Evolutionary conservation across 1,140 invertebrate species (phyloP), one percentile per base, ranked within the genome.

Genomic region (Proales similis): DNA sequence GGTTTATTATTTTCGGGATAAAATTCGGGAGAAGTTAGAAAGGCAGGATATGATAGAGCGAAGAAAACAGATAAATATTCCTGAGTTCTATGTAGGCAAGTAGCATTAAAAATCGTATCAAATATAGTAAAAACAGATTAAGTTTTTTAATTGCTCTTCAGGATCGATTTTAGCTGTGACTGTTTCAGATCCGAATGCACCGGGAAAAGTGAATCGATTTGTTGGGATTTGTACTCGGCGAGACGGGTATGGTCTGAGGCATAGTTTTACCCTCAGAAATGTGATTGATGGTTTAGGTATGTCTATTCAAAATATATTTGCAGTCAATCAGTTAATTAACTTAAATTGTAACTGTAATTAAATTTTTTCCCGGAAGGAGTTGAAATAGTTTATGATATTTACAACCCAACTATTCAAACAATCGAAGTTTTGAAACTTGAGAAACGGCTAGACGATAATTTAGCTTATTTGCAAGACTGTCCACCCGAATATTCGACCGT

Each of bases 41-140:
- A 79, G 92, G 61, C 77, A 81, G 48, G 94, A 98, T 73, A 97
- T 98, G 93, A 67, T 96, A 1, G 82, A 84, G 47, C 79, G 94
- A 63, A 81, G 91, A 69, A 76, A 74, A 57, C 77, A 86, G 63
- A 80, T 98, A 62, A 83, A 87, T 70, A 87, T 98, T 66, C 94
- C 94, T 3, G 91, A 95, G 74, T 97, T 97, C 79, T 96, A 95
- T 80, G 90, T 95, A 70, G 92, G 86, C 86, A 74, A 76, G 84
- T 75, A 12, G n/a, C n/a, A n/a, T n/a, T 33, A 22, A 12, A 48
- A 19, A 17, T 47, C 36, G 45, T 63, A 19, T n/a, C 27, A 39
- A 14, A 63, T 14, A 14, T n/a, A 29, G 17, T 30, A 12, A 11
- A 12, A 39, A 6, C 6, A 4, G 63, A 29, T 65, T 36, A 48